phyloP scores from a whole-genome alignment of 2,113 vertebrate genomes.

The Notothenia rossii region DNA sequence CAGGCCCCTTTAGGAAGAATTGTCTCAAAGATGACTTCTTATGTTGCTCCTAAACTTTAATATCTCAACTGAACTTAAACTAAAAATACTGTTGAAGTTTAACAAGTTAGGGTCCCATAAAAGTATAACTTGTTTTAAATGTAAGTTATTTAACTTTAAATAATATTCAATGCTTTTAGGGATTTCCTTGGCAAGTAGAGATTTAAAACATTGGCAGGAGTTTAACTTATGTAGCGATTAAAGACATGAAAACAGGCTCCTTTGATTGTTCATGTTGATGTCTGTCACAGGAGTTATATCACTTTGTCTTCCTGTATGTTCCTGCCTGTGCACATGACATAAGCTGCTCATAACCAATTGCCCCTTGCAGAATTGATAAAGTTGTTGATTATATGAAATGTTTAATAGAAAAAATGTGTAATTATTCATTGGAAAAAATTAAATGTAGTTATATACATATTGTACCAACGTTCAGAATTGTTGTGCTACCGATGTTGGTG shows the following conservation, averaged over 20 bases:
- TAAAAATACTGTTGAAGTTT: slow-evolving; percentile 1
- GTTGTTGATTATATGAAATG: no score
- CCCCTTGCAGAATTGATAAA: no score
- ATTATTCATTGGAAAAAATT: no score
- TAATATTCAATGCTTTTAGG: not conserved
- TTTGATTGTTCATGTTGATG: not conserved
- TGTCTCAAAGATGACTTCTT: not conserved
- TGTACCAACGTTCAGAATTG: slow-evolving; percentile 28
- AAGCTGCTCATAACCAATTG: no score
- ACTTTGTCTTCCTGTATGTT: not conserved
- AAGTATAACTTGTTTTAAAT: not conserved
- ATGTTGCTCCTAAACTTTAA: not conserved
- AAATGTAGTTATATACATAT: slow-evolving; percentile 13
- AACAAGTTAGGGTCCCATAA: not conserved
- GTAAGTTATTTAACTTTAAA: not conserved
- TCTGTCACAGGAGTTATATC: not conserved
- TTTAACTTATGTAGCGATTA: not conserved
- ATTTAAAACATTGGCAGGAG: not conserved
- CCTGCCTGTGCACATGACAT: no score
- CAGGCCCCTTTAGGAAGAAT: not conserved
- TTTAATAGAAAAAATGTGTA: no score
- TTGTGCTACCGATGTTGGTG: slow-evolving; percentile 40
- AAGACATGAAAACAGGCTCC: not conserved
- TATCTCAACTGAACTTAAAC: not conserved
- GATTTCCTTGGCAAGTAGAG: not conserved